A percentile compares a stretch with the other conserved stretches of the same genome.
These are phyloP conservation scores for Corythucha ciliata DNA, from an alignment of 2,888 invertebrate genomes.

Conservation along the genomic window DNA sequence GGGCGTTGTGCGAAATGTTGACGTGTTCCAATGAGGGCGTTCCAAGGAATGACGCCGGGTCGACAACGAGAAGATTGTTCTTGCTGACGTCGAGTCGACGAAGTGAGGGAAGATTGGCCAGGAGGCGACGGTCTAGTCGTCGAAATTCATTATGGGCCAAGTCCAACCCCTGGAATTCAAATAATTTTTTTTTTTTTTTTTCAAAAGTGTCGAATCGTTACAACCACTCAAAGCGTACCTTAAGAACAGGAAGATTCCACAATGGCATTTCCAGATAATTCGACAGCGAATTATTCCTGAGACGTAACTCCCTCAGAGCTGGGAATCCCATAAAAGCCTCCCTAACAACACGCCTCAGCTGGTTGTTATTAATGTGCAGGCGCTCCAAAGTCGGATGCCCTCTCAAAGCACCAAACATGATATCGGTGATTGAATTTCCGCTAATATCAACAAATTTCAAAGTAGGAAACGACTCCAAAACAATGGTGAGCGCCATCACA, in stretches of 20 bases:
- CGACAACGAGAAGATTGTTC: constrained; percentile 59
- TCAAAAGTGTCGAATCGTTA: too few species aligned
- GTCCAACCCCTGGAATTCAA: constrained; percentile 54
- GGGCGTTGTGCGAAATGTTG: constrained; percentile 66
- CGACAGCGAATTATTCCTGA: constrained; percentile 72
- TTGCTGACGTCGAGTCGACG: constrained; percentile 66
- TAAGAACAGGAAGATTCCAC: constrained; percentile 75
- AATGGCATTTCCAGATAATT: constrained; percentile 64
- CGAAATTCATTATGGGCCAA: constrained; percentile 65
- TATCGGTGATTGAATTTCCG: constrained; percentile 62
- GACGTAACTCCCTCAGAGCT: constrained; percentile 66
- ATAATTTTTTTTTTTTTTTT: background rate
- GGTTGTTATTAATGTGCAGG: constrained; percentile 70
- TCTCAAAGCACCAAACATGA: constrained; percentile 66
- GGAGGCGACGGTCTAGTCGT: constrained; percentile 58
- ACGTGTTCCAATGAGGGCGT: constrained; percentile 65
- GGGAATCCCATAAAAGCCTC: constrained; percentile 78
- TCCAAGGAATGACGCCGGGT: constrained; percentile 62
- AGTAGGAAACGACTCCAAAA: constrained; percentile 67
- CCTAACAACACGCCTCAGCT: constrained; percentile 60
- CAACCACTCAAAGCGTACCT: constrained; percentile 43
- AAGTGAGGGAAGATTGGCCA: constrained; percentile 64
- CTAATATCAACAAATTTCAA: constrained; percentile 70
- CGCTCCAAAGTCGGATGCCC: constrained; percentile 73
- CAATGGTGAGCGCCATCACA: constrained; percentile 44